A percentile compares a stretch with the other conserved stretches of the same genome.
Evolutionary conservation across 2,888 invertebrate species (phyloP).

Genomic region (Idaea dimidiata): DNA sequence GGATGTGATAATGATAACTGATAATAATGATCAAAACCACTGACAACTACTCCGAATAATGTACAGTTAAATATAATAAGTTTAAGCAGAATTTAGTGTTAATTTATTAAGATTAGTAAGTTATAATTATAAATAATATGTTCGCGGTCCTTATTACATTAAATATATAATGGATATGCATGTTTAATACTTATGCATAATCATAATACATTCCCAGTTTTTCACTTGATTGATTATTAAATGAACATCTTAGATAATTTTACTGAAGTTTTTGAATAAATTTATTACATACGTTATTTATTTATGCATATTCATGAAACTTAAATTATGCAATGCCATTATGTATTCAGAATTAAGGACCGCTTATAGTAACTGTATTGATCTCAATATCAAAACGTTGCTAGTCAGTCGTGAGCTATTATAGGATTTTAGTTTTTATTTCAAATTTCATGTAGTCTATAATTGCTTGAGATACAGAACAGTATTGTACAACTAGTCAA

Average conservation of each 20-base stretch:
- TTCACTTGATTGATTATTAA: background rate
- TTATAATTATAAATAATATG: conserved; percentile 23
- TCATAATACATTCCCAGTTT: background rate
- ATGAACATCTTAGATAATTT: background rate
- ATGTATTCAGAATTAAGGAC: background rate
- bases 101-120: conserved; percentile 9
- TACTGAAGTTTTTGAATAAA: background rate
- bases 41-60: conserved; percentile 8
- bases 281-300: too few relatives aligned
- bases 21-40: background rate
- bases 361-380: conserved; percentile 37
- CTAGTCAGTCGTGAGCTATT: conserved; percentile 69
- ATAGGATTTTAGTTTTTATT: conserved; percentile 44
- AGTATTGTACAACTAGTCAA: background rate
- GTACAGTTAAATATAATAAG: conserved; percentile 29
- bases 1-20: background rate
- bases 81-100: background rate
- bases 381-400: conserved; percentile 70
- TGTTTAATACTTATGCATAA: background rate
- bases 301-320: background rate
- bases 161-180: background rate
- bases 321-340: background rate
- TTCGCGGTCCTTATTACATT: conserved; percentile 6
- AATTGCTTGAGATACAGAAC: conserved; percentile 1
- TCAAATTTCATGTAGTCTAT: background rate